Evolutionary conservation across 2,888 invertebrate genomes (phyloP).

Genomic region (Cheiracanthium punctorium): DNA sequence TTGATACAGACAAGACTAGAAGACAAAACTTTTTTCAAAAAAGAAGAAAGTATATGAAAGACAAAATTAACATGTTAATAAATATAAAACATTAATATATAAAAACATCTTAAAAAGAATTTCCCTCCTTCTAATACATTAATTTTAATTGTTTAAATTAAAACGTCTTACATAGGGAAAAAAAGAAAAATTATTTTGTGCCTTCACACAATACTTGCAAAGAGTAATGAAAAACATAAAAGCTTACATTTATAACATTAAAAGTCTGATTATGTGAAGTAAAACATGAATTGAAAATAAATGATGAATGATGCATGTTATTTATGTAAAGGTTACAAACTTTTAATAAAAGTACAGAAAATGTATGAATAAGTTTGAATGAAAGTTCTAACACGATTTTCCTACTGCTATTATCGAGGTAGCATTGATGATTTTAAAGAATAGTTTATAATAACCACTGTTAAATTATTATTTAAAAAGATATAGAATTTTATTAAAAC

Average conservation of each 20-base stretch:
- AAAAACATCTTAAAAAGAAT: background rate
- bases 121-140: too few species aligned
- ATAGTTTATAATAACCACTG: too few species aligned
- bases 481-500: too few species aligned
- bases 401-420: conserved; percentile 10
- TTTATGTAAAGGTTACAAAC: background rate
- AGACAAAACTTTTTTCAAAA: background rate
- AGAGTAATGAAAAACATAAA: background rate
- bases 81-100: background rate
- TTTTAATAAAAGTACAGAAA: background rate
- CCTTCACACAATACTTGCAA: background rate
- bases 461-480: too few species aligned
- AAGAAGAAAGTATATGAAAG: background rate
- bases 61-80: background rate
- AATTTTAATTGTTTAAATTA: too few species aligned
- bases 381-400: background rate
- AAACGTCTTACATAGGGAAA: too few species aligned
- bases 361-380: background rate
- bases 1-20: background rate
- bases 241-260: background rate
- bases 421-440: background rate
- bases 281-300: background rate
- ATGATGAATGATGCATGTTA: background rate
- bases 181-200: background rate
- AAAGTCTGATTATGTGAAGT: background rate